Percentiles rank a stretch among this genome's conserved stretches.
Conservation (phyloP, 1,140 invertebrate species). For the Zaprionus capensis region DNA sequence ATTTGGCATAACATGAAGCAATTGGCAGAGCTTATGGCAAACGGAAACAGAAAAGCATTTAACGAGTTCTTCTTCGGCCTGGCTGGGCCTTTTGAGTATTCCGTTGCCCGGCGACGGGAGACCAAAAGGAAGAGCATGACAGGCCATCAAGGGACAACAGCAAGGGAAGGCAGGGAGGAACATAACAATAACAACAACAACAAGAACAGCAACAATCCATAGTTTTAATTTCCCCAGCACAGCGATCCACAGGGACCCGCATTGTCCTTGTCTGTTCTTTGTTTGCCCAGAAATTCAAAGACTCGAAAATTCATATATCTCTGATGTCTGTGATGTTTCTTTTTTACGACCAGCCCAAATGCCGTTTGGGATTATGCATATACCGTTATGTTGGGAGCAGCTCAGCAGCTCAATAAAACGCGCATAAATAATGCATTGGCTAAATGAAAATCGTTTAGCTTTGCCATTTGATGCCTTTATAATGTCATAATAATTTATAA, state of each 20-base stretch:
- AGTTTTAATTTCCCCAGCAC: constrained; percentile 67
- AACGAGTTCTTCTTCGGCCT: constrained; percentile 29
- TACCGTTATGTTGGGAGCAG: constrained; percentile 21
- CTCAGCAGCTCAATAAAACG: constrained; percentile 59
- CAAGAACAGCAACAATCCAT: background rate
- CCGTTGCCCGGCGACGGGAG: constrained; percentile 30
- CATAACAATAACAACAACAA: no score
- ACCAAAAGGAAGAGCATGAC: constrained; percentile 8
- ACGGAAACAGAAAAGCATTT: constrained; percentile 37
- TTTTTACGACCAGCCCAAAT: constrained; percentile 63
- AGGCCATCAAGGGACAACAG: constrained; percentile 6
- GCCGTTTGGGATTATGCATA: constrained; percentile 56
- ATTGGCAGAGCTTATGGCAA: constrained; percentile 21
- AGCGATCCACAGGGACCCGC: constrained; percentile 23
- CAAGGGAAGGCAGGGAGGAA: background rate
- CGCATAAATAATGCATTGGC: constrained; percentile 70
- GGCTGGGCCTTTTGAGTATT: constrained; percentile 31
- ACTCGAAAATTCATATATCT: background rate
- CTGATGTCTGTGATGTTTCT: constrained; percentile 26
- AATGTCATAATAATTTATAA: constrained; percentile 4
- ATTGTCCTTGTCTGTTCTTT: constrained; percentile 32
- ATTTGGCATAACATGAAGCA: constrained; percentile 15
- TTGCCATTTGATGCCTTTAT: constrained; percentile 29
- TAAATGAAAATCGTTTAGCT: constrained; percentile 56
- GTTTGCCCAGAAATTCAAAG: background rate